phyloP scores from a whole-genome alignment of 2,797 vertebrate genomes.

The Gambusia yucatana region DNA sequence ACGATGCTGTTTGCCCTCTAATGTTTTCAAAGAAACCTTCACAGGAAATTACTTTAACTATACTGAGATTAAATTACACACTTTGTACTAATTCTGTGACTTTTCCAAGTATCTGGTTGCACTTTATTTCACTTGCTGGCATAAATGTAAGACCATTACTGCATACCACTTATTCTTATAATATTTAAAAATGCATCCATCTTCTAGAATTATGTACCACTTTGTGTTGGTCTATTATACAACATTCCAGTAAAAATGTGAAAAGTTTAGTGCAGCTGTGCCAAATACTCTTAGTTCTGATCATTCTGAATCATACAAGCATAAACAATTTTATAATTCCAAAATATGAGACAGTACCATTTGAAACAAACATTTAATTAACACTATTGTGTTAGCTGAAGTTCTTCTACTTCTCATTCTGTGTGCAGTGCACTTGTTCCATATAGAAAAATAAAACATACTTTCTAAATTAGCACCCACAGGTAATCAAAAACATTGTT shows the following conservation, averaged over 20 bases:
- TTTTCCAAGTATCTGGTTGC: neutral
- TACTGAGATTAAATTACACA: neutral
- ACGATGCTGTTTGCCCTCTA: neutral
- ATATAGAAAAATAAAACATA: neutral
- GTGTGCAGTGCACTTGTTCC: neutral
- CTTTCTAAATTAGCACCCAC: neutral
- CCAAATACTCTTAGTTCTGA: neutral
- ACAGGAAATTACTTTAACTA: neutral
- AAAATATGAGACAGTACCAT: neutral
- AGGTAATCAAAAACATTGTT: conserved; percentile 19
- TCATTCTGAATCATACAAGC: neutral
- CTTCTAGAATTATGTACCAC: neutral
- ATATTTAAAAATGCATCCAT: neutral
- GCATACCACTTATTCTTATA: neutral
- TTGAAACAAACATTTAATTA: neutral
- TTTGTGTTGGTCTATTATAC: neutral
- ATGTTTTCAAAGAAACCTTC: neutral
- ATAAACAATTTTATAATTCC: neutral
- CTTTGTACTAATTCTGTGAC: neutral
- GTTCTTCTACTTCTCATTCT: neutral
- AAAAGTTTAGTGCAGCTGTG: neutral
- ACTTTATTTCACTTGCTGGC: neutral
- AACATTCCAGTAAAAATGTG: neutral
- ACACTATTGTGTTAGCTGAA: neutral
- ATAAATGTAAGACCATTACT: neutral